Evolutionary conservation across 2,797 vertebrate genomes (phyloP).

Genomic region (Hozukius guyotensis): DNA sequence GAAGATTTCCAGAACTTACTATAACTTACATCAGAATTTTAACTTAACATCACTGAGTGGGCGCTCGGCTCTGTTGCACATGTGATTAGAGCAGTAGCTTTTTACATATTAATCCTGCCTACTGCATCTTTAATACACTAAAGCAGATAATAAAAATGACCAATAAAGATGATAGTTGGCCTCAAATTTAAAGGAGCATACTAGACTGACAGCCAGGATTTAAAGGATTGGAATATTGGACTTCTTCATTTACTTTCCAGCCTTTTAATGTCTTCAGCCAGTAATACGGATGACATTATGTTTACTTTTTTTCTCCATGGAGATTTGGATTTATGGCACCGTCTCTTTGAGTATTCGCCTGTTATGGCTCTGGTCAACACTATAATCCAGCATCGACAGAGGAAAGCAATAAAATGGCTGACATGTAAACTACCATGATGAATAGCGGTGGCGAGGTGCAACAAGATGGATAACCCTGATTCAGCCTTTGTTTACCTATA

Average conservation of each 20-base stretch:
- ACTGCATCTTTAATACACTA: neutral
- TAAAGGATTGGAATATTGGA: neutral
- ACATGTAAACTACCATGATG: constrained; percentile 60
- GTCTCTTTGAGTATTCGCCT: constrained; percentile 16
- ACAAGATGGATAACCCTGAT: constrained; percentile 37
- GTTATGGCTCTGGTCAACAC: constrained; percentile 31
- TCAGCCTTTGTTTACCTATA: constrained; percentile 48
- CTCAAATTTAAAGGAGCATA: neutral
- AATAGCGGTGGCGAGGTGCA: constrained; percentile 25
- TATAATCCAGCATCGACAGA: constrained; percentile 27
- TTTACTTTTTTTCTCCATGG: constrained; percentile 24
- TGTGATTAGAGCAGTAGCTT: neutral
- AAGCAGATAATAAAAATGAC: neutral
- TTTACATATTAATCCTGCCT: neutral
- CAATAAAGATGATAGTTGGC: neutral
- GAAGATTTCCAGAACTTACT: constrained; percentile 21
- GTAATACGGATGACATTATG: constrained; percentile 18
- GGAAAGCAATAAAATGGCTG: constrained; percentile 40
- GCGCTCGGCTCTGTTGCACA: neutral
- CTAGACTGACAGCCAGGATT: neutral
- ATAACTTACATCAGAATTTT: constrained; percentile 57
- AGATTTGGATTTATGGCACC: constrained; percentile 44
- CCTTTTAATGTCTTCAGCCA: constrained; percentile 40
- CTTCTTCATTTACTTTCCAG: constrained; percentile 32
- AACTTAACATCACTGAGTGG: neutral